A percentile compares a stretch with the other conserved stretches of the same genome.
phyloP scores from a whole-genome alignment of 2,113 vertebrate genomes.

The Naja naja region DNA sequence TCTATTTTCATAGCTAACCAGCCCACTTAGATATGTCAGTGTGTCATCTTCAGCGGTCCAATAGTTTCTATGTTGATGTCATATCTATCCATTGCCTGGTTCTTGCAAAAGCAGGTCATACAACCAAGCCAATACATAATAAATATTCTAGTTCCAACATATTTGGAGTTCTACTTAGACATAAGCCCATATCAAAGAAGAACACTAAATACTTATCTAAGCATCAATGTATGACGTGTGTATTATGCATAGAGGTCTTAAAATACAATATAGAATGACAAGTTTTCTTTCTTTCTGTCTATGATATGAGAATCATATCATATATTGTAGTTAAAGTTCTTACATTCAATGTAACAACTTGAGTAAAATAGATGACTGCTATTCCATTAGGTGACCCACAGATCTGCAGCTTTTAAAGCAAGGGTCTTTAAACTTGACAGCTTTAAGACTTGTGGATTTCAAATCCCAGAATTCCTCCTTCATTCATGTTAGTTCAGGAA shows the following conservation, averaged over 20 bases:
- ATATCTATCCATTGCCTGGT: neutral
- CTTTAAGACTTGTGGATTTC: no score
- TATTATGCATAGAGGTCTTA: neutral
- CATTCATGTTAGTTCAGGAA: no score
- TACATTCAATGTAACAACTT: neutral
- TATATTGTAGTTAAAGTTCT: neutral
- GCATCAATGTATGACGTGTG: neutral
- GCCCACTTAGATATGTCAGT: neutral
- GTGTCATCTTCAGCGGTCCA: neutral
- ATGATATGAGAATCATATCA: neutral
- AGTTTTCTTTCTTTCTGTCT: neutral
- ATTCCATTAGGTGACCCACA: neutral
- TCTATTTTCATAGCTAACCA: neutral
- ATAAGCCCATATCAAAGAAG: neutral
- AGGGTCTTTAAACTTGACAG: no score
- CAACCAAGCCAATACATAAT: neutral
- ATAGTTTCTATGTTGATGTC: neutral
- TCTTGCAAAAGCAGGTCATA: neutral
- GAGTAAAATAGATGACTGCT: neutral
- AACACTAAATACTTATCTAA: neutral
- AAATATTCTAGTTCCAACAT: neutral
- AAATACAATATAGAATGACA: neutral
- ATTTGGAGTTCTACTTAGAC: neutral
- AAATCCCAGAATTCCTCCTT: no score
- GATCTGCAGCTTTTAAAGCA: no score